Conservation (phyloP, 1,140 invertebrate species). For the Polypedilum pembai region DNA sequence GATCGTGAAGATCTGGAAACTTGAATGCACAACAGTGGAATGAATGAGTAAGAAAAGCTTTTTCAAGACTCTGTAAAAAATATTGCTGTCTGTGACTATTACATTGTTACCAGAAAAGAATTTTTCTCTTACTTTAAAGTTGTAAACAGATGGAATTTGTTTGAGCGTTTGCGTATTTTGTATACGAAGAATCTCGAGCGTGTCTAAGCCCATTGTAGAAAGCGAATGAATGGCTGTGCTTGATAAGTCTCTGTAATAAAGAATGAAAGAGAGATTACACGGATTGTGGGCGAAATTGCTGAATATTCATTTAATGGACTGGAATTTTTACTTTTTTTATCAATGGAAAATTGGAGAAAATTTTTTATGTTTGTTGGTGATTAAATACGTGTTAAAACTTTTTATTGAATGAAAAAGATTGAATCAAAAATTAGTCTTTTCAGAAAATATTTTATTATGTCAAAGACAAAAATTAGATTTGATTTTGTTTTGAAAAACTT, state of each 20-base stretch:
- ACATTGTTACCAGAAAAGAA: neutral
- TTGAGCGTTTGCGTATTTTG: constrained; percentile 63
- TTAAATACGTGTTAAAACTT: no score
- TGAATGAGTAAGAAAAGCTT: constrained; percentile 66
- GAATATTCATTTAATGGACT: no score
- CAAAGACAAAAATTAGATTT: no score
- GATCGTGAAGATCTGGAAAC: constrained; percentile 70
- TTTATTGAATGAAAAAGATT: no score
- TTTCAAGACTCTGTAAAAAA: constrained; percentile 45
- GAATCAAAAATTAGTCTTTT: no score
- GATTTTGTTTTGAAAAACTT: no score
- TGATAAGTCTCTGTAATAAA: constrained; percentile 64
- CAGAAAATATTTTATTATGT: no score
- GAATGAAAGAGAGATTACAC: constrained; percentile 28
- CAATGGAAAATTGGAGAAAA: no score
- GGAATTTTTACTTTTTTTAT: no score
- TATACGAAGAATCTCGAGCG: constrained; percentile 62
- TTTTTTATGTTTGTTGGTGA: no score
- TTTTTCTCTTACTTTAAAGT: constrained; percentile 57
- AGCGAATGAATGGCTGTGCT: constrained; percentile 63
- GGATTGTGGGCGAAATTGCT: neutral
- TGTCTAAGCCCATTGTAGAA: constrained; percentile 64
- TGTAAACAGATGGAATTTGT: constrained; percentile 74
- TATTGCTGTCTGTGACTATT: neutral
- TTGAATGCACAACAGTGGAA: constrained; percentile 87